Evolutionary conservation across 2,888 invertebrate species (phyloP).

Genomic region (Notodonta ziczac): DNA sequence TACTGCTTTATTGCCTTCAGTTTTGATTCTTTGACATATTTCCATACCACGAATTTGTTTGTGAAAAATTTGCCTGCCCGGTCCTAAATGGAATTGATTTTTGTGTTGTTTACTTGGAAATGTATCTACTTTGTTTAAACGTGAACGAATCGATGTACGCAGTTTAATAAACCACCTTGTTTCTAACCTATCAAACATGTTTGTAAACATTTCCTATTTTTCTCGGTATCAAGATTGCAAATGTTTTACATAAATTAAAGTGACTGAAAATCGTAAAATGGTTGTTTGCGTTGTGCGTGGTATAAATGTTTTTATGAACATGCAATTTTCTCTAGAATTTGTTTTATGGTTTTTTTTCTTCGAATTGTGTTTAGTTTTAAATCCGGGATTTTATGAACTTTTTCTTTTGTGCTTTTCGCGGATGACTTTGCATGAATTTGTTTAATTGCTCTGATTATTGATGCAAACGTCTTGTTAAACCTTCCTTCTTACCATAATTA

Average conservation of each 20-base stretch:
- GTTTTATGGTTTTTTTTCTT: slow-evolving; percentile 2
- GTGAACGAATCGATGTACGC: slow-evolving; percentile 17
- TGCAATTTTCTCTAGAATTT: slow-evolving; percentile 1
- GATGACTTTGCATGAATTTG: no score
- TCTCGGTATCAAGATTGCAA: slow-evolving; percentile 8
- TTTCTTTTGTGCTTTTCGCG: not conserved
- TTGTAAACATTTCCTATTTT: slow-evolving; percentile 21
- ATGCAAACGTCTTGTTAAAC: no score
- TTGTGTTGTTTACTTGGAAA: not conserved
- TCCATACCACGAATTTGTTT: no score
- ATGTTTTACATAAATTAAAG: slow-evolving; percentile 8
- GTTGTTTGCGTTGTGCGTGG: slow-evolving; percentile 3
- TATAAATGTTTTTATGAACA: slow-evolving; percentile 4
- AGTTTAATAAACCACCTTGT: slow-evolving; percentile 28
- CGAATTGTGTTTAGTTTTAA: not conserved
- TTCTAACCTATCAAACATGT: slow-evolving; percentile 28
- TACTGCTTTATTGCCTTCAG: no score
- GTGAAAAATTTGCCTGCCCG: no score
- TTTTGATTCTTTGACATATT: no score
- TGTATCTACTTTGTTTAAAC: slow-evolving; percentile 19
- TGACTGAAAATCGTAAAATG: slow-evolving; percentile 4
- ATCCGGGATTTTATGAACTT: not conserved
- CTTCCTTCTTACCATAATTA: no score
- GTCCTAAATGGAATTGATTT: no score
- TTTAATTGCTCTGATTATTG: no score